Conservation (phyloP, 2,888 invertebrate species). For the Biston betularia region DNA sequence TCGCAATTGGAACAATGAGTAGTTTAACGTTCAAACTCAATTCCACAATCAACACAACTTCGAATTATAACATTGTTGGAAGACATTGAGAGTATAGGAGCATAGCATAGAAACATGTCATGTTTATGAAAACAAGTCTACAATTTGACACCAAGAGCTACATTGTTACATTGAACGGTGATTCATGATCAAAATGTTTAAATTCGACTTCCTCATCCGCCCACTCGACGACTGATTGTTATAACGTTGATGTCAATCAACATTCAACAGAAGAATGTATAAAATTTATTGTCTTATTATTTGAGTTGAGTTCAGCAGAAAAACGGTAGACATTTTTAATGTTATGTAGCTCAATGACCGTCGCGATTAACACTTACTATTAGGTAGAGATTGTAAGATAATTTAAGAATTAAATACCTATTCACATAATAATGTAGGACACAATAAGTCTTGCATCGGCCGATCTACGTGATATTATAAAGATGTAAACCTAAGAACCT, state of each 20-base stretch:
- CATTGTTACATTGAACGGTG: slow-evolving; percentile 25
- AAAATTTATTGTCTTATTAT: slow-evolving; percentile 11
- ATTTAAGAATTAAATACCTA: too few relatives aligned
- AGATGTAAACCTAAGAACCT: too few relatives aligned
- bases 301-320: not conserved
- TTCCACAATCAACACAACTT: not conserved
- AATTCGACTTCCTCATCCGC: slow-evolving; percentile 30
- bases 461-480: too few relatives aligned
- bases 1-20: too few relatives aligned
- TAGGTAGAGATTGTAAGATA: too few relatives aligned
- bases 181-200: slow-evolving; percentile 34
- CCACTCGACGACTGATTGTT: slow-evolving; percentile 29
- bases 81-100: not conserved
- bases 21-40: not conserved
- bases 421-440: too few relatives aligned
- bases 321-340: not conserved
- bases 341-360: not conserved
- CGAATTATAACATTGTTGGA: not conserved
- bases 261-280: slow-evolving; percentile 16
- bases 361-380: too few relatives aligned
- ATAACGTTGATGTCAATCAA: slow-evolving; percentile 38
- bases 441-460: too few relatives aligned
- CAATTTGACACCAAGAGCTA: slow-evolving; percentile 7
- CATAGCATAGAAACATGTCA: not conserved
- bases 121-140: slow-evolving; percentile 25